Evolutionary conservation across 2,888 invertebrate genomes (phyloP), one percentile per base, ranked within the genome.

Genomic region (Brachycybe producta): DNA sequence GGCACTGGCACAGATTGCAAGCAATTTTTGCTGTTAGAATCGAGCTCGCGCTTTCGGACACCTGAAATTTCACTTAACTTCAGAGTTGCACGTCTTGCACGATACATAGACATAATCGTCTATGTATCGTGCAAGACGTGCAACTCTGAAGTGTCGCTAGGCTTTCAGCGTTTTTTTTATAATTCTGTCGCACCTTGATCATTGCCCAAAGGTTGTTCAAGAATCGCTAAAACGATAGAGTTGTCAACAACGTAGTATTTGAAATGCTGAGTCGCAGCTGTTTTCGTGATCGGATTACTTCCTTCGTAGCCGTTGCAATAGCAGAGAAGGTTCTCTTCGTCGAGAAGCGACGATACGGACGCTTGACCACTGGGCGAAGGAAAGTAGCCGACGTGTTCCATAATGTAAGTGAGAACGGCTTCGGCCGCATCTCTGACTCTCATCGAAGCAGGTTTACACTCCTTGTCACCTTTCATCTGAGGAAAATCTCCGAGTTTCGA

Each of bases 361-460:
- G 84, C 83, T 0, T 84, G 81, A 0, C 86, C 85, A 65, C 82
- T 84, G 50, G 85, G 83, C 55, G 80, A 82, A 0, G 85, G 84
- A 61, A 85, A 85, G 61, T 82, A 84, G 0, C 85, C 86, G 34
- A 83, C 82, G 73, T 91, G 88, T 67, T 92, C 91, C 53, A 94
- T 74, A 57, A 95, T 85, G 53, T 84, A 78, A 58, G 90, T 87
- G 5, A 97, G 74, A 34, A 97, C 72, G 56, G 85, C 85, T 68
- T 98, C 97, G 0, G 97, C 98, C 0, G 97, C 94, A 69, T 98
- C 97, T 52, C 92, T 78, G 0, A 98, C 98, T 57, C 98, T 74
- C 83, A 94, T 87, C 0, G 97, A 97, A 0, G 91, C 95, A 0
- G 98, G 95, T 64, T 94, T 95, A 53, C 92, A 66, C 67, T 91